Base-by-base conservation (phyloP, 2,113 vertebrate genomes). In the Pluvialis apricaria region DNA sequence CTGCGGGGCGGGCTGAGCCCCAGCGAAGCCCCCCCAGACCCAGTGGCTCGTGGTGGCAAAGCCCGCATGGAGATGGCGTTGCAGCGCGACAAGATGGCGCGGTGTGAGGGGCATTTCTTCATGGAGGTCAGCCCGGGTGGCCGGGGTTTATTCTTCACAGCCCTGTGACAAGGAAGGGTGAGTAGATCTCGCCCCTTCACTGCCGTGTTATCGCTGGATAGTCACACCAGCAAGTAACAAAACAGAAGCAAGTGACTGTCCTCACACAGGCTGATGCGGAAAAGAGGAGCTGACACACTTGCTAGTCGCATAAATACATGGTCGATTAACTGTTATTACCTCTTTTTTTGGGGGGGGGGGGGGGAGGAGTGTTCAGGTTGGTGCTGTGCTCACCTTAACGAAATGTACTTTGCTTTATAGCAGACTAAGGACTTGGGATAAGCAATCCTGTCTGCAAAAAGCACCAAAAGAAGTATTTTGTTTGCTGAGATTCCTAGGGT, bases 1-100 rank as follows among this genome's bases (percentile, higher is more conserved):
- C 47, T 68, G 42, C 2, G 2, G 34, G 40, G 42, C 47, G 7
- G 54, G 29, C 40, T 32, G 77, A 51, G 49, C 49, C 49, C 49
- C 49, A 51, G 49, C 22, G 22, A 21, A 45, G 42, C 15, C 19
- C 22, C 22, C 60, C 1, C 13, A 5, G 36, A 11, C 8, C 6
- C 5, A 0, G 55, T 45, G 45, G 45, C 45, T 45, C 1, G 0
- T 3, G 13, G 55, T 25, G 36, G 57, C 71, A 34, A 22, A 34
- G 42, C 18, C 42, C 2, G 0, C 16, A 0, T 8, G 0, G 0
- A 15, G 71, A 5, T 14, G 24, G 32, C 25, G 2, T 54, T 2
- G 17, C 3, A 17, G 64, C 25, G 18, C 1, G 21, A 32, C 51
- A 10, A 38, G 44, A 17, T 13, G 57, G 31, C 1, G 1, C 0